Evolutionary conservation across 64 coral and sea anemone species (phyloP).

Genomic region (Catalaphyllia jardinei): DNA sequence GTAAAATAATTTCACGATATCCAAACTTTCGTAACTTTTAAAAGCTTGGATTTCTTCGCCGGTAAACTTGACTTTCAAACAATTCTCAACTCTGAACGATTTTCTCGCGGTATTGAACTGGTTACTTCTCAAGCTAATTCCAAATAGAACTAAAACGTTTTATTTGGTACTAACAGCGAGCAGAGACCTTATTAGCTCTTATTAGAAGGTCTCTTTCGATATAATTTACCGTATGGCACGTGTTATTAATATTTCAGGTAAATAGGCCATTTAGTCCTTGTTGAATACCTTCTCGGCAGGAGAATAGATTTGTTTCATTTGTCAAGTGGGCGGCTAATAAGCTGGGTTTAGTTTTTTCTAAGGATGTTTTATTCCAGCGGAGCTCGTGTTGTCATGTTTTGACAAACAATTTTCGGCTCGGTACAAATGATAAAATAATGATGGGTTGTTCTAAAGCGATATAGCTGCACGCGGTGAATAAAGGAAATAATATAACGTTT

Average conservation of each 20-base stretch:
- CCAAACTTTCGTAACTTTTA: too few relatives aligned
- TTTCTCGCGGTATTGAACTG: not conserved
- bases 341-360: not conserved
- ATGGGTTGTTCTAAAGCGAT: not conserved
- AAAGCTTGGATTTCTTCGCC: too few relatives aligned
- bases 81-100: not conserved
- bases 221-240: constrained; percentile 14
- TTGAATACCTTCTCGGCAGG: constrained; percentile 10
- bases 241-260: constrained; percentile 46
- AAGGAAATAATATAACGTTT: not conserved
- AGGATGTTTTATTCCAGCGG: not conserved
- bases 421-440: constrained; percentile 10
- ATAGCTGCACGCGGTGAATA: not conserved
- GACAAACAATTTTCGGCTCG: constrained; percentile 22
- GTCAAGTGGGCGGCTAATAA: constrained; percentile 19
- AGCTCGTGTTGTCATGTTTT: not conserved
- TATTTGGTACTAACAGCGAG: not conserved
- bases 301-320: constrained; percentile 16
- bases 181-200: not conserved
- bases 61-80: too few relatives aligned
- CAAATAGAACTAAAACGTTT: not conserved
- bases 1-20: too few relatives aligned
- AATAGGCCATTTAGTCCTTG: not conserved
- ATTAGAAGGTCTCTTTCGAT: not conserved
- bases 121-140: not conserved